Evolutionary conservation across 2,888 invertebrate genomes (phyloP).

Genomic region (Serripes groenlandicus): DNA sequence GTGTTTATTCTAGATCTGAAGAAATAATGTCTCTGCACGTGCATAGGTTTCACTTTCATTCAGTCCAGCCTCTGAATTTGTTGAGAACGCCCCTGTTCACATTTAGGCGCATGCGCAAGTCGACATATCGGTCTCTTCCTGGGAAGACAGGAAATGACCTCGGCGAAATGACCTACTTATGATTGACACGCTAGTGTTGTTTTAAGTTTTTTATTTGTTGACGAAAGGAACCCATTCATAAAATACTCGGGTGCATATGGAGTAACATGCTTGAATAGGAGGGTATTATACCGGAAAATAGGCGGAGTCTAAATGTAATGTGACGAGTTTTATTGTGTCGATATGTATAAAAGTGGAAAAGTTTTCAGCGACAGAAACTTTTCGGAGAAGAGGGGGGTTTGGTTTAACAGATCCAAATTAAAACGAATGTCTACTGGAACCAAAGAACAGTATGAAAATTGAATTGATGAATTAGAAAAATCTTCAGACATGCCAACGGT

Average conservation of each 20-base stretch:
- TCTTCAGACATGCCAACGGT: slow-evolving; percentile 3
- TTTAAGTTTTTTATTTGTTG: slow-evolving; percentile 29
- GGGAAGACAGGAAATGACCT: slow-evolving; percentile 42
- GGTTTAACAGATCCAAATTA: not conserved
- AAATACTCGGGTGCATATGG: slow-evolving; percentile 6
- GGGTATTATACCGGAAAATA: not conserved
- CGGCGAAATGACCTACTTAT: slow-evolving; percentile 29
- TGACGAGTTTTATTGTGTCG: not conserved
- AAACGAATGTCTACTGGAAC: slow-evolving; percentile 1
- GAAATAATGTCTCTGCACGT: not conserved
- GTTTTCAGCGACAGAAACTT: not conserved
- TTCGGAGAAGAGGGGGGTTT: not conserved
- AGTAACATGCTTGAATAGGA: not conserved
- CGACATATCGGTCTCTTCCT: not conserved
- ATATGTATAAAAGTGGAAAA: slow-evolving; percentile 14
- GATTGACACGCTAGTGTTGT: slow-evolving; percentile 33
- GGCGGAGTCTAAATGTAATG: slow-evolving; percentile 11
- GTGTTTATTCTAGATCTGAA: not conserved
- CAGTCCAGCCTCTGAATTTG: no score
- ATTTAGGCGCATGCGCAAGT: not conserved
- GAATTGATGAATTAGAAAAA: slow-evolving; percentile 21
- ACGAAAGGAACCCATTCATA: slow-evolving; percentile 24
- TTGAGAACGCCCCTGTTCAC: not conserved
- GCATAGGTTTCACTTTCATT: not conserved
- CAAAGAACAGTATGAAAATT: not conserved